These are phyloP conservation scores for Micronycteris hirsuta DNA, from an alignment of 2,113 vertebrate species.

Conservation along the genomic window DNA sequence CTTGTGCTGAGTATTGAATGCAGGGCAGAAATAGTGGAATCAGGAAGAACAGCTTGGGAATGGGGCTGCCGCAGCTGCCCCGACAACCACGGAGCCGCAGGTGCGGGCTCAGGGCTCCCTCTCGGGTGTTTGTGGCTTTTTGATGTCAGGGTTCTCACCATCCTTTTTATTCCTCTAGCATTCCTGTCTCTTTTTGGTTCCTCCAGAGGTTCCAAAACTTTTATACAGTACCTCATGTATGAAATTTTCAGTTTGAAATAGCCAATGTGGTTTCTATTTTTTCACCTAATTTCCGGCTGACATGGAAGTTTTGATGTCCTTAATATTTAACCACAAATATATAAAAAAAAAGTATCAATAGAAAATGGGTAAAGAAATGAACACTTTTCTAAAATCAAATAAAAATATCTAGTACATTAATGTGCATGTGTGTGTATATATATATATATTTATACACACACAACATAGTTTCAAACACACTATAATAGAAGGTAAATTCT, in stretches of 20 bases:
- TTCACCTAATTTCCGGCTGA: background rate
- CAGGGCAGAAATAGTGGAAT: background rate
- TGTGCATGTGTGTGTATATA: background rate
- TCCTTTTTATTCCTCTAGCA: background rate
- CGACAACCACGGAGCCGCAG: rapidly evolving
- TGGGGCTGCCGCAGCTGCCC: too few relatives aligned
- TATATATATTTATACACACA: too few relatives aligned
- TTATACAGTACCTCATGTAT: background rate
- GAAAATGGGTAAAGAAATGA: background rate
- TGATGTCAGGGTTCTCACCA: background rate
- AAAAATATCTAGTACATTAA: background rate
- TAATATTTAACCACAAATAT: conserved; percentile 7
- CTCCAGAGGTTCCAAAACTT: background rate
- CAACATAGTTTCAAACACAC: background rate
- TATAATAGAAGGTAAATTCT: conserved; percentile 6
- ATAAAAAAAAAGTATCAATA: background rate
- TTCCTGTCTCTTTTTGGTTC: background rate
- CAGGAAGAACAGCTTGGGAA: background rate
- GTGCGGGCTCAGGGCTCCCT: rapidly evolving
- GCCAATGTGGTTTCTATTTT: background rate
- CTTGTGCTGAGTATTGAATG: background rate
- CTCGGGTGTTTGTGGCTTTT: background rate
- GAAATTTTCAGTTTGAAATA: background rate
- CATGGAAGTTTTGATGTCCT: background rate
- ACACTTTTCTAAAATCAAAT: background rate